Evolutionary conservation across 53 echinoderm and acorn worm species (phyloP).

Genomic region (Patiria pectinifera): DNA sequence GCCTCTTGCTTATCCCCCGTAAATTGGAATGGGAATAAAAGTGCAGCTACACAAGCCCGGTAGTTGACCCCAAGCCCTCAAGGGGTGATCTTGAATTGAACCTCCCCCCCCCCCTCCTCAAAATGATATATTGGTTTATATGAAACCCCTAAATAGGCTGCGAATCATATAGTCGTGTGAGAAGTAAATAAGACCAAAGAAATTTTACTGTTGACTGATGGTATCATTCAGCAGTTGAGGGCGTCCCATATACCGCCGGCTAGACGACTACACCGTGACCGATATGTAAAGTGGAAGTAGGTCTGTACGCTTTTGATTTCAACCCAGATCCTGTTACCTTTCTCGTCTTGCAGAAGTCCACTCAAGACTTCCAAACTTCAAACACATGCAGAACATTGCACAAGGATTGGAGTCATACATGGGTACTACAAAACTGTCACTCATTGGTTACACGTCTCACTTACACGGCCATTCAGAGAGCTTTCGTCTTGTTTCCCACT

Average conservation of each 20-base stretch:
- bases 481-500: too few species aligned
- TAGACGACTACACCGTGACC: conserved; percentile 45
- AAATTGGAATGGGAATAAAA: conserved; percentile 67
- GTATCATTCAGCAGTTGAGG: conserved; percentile 52
- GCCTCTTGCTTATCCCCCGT: conserved; percentile 47
- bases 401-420: too few species aligned
- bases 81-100: conserved; percentile 20
- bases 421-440: too few species aligned
- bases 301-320: not conserved
- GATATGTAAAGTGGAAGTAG: not conserved
- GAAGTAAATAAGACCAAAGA: conserved; percentile 14
- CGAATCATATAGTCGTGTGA: conserved; percentile 25
- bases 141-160: conserved; percentile 30
- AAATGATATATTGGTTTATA: conserved; percentile 30
- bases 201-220: conserved; percentile 44
- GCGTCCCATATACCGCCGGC: conserved; percentile 44
- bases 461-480: too few species aligned
- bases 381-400: not conserved
- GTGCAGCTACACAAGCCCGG: conserved; percentile 55
- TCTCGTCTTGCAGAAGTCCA: not conserved
- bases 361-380: not conserved
- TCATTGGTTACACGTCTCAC: too few species aligned
- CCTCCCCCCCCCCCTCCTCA: not conserved
- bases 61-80: conserved; percentile 51
- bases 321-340: not conserved